Conservation (phyloP, 2,797 vertebrate genomes). For the Momotus momota region DNA sequence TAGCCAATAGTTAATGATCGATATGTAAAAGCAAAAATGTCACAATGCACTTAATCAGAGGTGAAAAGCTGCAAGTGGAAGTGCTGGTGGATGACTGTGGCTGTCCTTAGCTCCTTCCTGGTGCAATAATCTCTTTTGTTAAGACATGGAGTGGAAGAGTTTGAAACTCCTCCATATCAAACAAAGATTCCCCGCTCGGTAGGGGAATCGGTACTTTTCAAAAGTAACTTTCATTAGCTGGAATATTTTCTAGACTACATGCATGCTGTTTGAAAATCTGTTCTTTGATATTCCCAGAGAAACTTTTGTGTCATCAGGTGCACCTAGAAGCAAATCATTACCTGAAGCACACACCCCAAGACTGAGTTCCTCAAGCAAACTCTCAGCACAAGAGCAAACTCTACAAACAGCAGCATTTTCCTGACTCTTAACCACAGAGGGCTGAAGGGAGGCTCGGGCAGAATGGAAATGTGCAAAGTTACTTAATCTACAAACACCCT, state of each 20-base stretch:
- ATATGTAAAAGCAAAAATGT: constrained; percentile 11
- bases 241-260: not conserved
- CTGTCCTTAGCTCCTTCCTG: constrained; percentile 26
- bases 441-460: not conserved
- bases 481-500: constrained; percentile 9
- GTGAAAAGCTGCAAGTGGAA: constrained; percentile 32
- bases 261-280: not conserved
- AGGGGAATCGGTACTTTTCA: not conserved
- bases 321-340: not conserved
- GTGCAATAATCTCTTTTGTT: not conserved
- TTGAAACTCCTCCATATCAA: constrained; percentile 19
- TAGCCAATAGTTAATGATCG: constrained; percentile 26
- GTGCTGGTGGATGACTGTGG: constrained; percentile 4
- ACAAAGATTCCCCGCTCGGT: not conserved
- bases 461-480: constrained; percentile 28
- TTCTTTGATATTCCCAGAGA: not conserved
- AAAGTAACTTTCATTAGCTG: not conserved
- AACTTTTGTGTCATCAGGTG: not conserved
- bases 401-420: not conserved
- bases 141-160: not conserved
- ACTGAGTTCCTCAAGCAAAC: not conserved
- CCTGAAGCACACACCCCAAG: not conserved
- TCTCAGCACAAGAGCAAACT: not conserved
- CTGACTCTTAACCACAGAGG: not conserved
- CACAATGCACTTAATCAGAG: constrained; percentile 38